Evolutionary conservation across 2,888 invertebrate species (phyloP).

Genomic region (Cremastinae sp.): DNA sequence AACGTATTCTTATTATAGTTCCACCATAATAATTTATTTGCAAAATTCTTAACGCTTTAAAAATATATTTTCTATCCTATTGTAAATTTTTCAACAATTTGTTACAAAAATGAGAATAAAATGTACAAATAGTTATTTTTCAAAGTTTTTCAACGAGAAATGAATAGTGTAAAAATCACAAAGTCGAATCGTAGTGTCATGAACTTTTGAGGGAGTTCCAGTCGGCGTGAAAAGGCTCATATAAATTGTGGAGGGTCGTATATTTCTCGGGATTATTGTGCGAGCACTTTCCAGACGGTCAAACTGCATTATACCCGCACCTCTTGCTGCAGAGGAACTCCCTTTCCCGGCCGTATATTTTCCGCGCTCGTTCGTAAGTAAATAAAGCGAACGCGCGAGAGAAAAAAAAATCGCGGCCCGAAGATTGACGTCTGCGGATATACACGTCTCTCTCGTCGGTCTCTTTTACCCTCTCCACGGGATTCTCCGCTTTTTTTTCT

Average conservation of each 20-base stretch:
- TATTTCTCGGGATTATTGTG: slow-evolving; percentile 27
- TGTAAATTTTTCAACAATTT: too few species aligned
- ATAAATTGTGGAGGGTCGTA: slow-evolving; percentile 1
- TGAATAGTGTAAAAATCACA: too few species aligned
- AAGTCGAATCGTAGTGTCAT: too few species aligned
- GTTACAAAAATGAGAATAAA: too few species aligned
- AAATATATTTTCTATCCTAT: too few species aligned
- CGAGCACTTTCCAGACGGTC: slow-evolving; percentile 25
- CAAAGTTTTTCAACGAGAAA: too few species aligned
- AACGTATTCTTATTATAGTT: too few species aligned
- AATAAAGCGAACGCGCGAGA: neutral
- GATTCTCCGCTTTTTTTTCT: neutral
- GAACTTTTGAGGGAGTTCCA: neutral
- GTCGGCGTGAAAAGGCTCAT: slow-evolving; percentile 6
- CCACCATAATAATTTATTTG: too few species aligned
- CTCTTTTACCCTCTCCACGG: too few species aligned
- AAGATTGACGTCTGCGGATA: slow-evolving; percentile 7
- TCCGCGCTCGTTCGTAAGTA: neutral
- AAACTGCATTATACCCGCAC: slow-evolving; percentile 32
- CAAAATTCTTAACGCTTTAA: too few species aligned
- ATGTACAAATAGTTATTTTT: too few species aligned
- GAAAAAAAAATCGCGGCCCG: neutral
- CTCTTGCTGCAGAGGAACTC: slow-evolving; percentile 7
- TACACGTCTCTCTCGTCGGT: too few species aligned
- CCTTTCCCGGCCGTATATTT: slow-evolving; percentile 9